A percentile compares a stretch with the other conserved stretches of the same genome.
Evolutionary conservation across 2,113 vertebrate species (phyloP).

Genomic region (Recurvirostra avosetta): DNA sequence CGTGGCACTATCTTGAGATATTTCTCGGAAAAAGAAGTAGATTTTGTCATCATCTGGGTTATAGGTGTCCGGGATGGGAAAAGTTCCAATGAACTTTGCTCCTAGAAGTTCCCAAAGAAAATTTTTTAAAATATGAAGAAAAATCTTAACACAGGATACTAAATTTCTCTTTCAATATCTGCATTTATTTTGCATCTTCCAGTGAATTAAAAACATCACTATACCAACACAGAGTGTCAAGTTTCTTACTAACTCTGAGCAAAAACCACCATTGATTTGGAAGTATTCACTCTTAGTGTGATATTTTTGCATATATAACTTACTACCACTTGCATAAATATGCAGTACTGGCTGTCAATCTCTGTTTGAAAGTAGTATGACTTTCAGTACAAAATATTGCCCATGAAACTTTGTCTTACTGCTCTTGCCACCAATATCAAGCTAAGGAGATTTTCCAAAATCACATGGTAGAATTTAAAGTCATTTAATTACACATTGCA

Average conservation of each 20-base stretch:
- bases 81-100: conserved; percentile 92
- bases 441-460: neutral
- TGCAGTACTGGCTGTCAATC: neutral
- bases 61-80: conserved; percentile 92
- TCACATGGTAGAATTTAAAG: neutral
- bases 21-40: conserved; percentile 98
- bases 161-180: neutral
- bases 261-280: neutral
- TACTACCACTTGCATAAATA: neutral
- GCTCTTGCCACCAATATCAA: neutral
- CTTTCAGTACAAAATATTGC: neutral
- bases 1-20: conserved; percentile 85
- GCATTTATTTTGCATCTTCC: neutral
- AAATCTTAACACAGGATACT: neutral
- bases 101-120: conserved; percentile 70
- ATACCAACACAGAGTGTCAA: neutral
- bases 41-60: conserved; percentile 98
- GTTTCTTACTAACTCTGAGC: neutral
- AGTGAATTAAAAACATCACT: neutral
- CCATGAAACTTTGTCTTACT: neutral
- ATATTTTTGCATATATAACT: neutral
- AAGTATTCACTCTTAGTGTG: neutral
- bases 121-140: neutral
- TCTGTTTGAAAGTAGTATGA: neutral
- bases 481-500: neutral